These are phyloP conservation scores for Oncopeltus fasciatus DNA, from an alignment of 1,140 invertebrate species.

Conservation along the genomic window DNA sequence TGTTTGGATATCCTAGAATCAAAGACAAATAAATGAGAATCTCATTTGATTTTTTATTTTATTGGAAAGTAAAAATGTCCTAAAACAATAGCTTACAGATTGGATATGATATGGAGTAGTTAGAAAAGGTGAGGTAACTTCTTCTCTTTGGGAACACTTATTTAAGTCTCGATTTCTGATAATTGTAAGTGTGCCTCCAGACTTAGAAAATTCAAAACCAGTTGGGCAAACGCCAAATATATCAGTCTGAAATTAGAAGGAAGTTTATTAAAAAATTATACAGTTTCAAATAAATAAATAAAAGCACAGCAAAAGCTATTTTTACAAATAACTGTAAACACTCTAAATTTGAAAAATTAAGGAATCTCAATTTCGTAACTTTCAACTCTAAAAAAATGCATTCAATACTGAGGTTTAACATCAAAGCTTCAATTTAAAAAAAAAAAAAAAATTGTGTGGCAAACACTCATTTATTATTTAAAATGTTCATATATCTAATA, in stretches of 20 bases:
- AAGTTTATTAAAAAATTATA: neutral
- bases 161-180: slow-evolving; percentile 59
- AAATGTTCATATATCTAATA: too few species aligned
- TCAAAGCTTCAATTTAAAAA: too few species aligned
- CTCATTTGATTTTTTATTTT: neutral
- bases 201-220: slow-evolving; percentile 43
- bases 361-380: too few species aligned
- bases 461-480: too few species aligned
- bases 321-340: too few species aligned
- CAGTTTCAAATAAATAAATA: neutral
- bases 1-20: slow-evolving; percentile 27
- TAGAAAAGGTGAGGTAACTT: slow-evolving; percentile 44
- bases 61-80: neutral
- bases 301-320: too few species aligned
- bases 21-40: neutral
- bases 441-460: too few species aligned
- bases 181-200: slow-evolving; percentile 41
- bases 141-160: slow-evolving; percentile 59
- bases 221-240: slow-evolving; percentile 72
- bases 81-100: slow-evolving; percentile 31
- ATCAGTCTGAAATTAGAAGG: slow-evolving; percentile 56
- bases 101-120: slow-evolving; percentile 40
- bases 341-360: too few species aligned
- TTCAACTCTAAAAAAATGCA: too few species aligned
- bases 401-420: too few species aligned